Evolutionary conservation across 2,888 invertebrate genomes (phyloP).

Genomic region (Fissipunctia ypsillon): DNA sequence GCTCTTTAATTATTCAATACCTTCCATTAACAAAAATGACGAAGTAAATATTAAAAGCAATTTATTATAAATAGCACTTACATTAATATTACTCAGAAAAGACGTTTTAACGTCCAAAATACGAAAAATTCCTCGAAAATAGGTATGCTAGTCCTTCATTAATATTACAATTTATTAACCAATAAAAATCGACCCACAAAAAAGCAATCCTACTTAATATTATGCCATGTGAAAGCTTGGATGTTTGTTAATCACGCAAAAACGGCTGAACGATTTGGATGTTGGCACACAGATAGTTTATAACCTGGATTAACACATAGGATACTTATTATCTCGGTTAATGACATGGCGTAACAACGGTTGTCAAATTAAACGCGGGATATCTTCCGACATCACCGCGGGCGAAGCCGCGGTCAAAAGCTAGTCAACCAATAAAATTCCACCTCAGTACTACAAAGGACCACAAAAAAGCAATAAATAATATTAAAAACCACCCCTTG

Average conservation of each 20-base stretch:
- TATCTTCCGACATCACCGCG: not conserved
- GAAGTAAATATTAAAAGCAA: slow-evolving; percentile 9
- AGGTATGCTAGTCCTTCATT: not conserved
- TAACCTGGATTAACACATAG: not conserved
- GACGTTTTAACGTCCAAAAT: not conserved
- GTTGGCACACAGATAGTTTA: not conserved
- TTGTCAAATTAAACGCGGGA: not conserved
- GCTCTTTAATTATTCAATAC: too few species aligned
- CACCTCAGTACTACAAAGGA: slow-evolving; percentile 14
- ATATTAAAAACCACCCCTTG: slow-evolving; percentile 51
- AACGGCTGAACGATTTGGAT: not conserved
- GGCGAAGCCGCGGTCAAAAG: not conserved
- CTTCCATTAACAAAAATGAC: too few species aligned
- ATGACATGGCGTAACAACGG: not conserved
- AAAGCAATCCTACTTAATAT: not conserved
- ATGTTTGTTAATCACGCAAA: not conserved
- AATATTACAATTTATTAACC: slow-evolving; percentile 11
- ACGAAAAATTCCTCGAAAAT: slow-evolving; percentile 1
- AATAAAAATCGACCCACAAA: slow-evolving; percentile 18
- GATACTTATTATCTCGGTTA: not conserved
- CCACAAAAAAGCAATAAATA: slow-evolving; percentile 53
- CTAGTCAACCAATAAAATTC: slow-evolving; percentile 12
- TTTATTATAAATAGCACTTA: slow-evolving; percentile 12
- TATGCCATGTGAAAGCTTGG: not conserved
- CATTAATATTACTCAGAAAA: not conserved